A percentile compares a stretch with the other conserved stretches of the same genome.
Evolutionary conservation across 2,797 vertebrate genomes (phyloP).

Genomic region (Enteromius treurensis): DNA sequence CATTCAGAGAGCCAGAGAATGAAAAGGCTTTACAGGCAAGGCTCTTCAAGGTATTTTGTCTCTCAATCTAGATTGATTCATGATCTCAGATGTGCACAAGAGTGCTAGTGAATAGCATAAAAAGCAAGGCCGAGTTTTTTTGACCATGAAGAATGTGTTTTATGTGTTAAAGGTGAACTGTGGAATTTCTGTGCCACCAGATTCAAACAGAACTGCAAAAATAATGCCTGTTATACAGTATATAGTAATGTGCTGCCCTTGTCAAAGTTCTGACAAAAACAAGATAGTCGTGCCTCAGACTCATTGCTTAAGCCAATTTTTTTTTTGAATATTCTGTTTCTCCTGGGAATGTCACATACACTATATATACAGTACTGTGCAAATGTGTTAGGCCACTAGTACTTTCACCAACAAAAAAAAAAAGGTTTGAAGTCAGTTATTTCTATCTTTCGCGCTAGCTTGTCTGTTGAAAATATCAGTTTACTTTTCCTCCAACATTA

Average conservation of each 20-base stretch:
- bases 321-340: background rate
- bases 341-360: background rate
- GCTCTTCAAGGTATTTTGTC: slow-evolving; percentile 24
- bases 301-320: background rate
- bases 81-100: slow-evolving; percentile 8
- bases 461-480: too few relatives aligned
- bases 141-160: background rate
- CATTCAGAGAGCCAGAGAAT: slow-evolving; percentile 18
- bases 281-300: background rate
- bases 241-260: background rate
- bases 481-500: too few relatives aligned
- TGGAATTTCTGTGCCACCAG: background rate
- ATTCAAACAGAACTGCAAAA: background rate
- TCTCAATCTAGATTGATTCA: background rate
- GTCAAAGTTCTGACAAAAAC: background rate
- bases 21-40: slow-evolving; percentile 13
- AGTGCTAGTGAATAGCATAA: background rate
- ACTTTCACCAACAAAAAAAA: too few relatives aligned
- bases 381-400: too few relatives aligned
- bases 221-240: background rate
- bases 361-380: too few relatives aligned
- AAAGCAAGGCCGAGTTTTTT: background rate
- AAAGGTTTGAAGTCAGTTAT: too few relatives aligned
- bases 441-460: too few relatives aligned
- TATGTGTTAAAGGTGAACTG: background rate